Conservation (phyloP, 1,140 invertebrate genomes). For the Bemisia tabaci region DNA sequence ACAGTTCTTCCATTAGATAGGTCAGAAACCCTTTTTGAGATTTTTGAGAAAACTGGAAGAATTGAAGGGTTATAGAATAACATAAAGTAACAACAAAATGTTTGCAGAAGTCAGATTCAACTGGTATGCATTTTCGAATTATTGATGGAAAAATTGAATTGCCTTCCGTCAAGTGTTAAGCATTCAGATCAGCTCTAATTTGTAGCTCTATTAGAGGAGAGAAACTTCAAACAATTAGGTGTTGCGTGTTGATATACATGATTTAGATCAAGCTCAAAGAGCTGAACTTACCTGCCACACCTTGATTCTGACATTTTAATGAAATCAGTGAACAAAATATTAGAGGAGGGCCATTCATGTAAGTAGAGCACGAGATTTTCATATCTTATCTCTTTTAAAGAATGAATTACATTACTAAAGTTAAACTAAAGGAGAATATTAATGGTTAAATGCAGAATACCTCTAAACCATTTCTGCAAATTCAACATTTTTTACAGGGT, state of each 20-base stretch:
- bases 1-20: background rate
- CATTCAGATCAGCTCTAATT: too few relatives aligned
- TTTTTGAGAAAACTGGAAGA: background rate
- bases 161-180: too few relatives aligned
- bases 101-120: background rate
- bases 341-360: too few relatives aligned
- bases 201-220: background rate
- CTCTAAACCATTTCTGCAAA: background rate
- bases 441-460: too few relatives aligned
- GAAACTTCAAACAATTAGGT: background rate
- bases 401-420: too few relatives aligned
- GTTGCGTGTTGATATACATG: background rate
- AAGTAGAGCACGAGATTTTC: background rate
- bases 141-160: background rate
- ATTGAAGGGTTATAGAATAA: too few relatives aligned
- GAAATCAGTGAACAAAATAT: too few relatives aligned
- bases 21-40: background rate
- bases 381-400: background rate
- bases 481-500: background rate
- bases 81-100: background rate
- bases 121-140: background rate
- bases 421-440: too few relatives aligned
- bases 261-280: too few relatives aligned
- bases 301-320: too few relatives aligned
- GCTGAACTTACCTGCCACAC: too few relatives aligned